Evolutionary conservation across 2,113 vertebrate species (phyloP).

Genomic region (Psammodynastes pulverulentus): DNA sequence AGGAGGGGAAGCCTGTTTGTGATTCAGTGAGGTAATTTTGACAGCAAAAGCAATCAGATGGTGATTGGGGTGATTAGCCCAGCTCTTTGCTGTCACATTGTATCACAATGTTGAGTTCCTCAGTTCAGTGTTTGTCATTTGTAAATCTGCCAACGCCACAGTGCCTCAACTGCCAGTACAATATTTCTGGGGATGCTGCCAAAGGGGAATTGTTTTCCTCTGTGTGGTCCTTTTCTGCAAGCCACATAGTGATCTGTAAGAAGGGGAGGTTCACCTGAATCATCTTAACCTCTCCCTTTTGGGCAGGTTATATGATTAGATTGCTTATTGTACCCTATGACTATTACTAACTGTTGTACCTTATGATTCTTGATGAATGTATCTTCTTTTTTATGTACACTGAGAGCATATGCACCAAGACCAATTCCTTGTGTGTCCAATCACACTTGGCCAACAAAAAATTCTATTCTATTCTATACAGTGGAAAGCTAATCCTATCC

Average conservation of each 20-base stretch:
- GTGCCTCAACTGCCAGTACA: conserved; percentile 8
- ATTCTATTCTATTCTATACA: too few species aligned
- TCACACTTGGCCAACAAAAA: too few species aligned
- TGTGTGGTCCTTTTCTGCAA: conserved; percentile 10
- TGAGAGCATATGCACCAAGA: too few species aligned
- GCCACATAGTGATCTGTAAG: neutral
- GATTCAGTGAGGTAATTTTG: neutral
- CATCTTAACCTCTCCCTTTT: neutral
- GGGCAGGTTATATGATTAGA: neutral
- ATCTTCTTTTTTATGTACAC: too few species aligned
- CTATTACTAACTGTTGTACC: too few species aligned
- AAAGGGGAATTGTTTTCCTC: conserved; percentile 16
- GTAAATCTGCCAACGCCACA: conserved; percentile 31
- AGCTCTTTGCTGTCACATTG: neutral
- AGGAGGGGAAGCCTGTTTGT: neutral
- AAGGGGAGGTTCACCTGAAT: neutral
- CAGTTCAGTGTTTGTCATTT: conserved; percentile 20
- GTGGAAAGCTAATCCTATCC: too few species aligned
- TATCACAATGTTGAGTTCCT: conserved; percentile 26
- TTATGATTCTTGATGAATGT: too few species aligned
- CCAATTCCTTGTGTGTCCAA: too few species aligned
- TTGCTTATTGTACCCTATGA: too few species aligned
- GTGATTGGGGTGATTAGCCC: conserved; percentile 18
- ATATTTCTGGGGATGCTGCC: conserved; percentile 53
- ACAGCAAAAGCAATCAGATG: conserved; percentile 34